Evolutionary conservation across 2,797 vertebrate species (phyloP), one percentile per base, ranked within the genome.

Genomic region (Babyrousa celebensis): DNA sequence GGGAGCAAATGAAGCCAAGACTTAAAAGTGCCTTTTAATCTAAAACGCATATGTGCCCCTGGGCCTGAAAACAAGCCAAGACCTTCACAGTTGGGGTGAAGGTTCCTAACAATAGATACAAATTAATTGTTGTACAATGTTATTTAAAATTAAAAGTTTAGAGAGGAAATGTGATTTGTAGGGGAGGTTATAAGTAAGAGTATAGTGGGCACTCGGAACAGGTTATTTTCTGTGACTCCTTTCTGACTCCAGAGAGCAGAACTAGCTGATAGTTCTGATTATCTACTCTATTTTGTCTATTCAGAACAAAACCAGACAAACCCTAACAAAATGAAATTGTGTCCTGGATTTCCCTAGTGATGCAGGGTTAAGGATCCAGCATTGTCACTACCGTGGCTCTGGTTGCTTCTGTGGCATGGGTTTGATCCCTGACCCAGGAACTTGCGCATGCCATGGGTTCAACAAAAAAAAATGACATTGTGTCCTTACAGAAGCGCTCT

Each of bases 21-120:
- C 77, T 94, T 52, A 82, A 96, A 96, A 62, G n/a, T 94, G 27
- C 56, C 18, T 91, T 67, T 36, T 94, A 79, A 85, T 95, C 23
- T 72, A 80, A 91, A 91, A 72, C 68, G 40, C 40, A 1, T 86
- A 75, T 89, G 25, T 89, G 54, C 60, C 68, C 29, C 25, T 80
- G 56, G 56, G 72, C 23, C 68, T 92, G 32, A 88, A 95, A 82
- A 82, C 48, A 92, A 94, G 29, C 62, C 23, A 71, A 67, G n/a
- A 40, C 18, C 12, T 77, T 83, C 78, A 43, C 11, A 86, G 5
- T 67, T 91, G 15, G 48, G 48, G 21, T 36, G 18, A 75, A 79
- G 71, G 3, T 56, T 84, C 90, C 60, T 96, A 63, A 79, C 60
- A 63, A 62, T n/a, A 77, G 32, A 40, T 18, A 93, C 52, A 88